Conservation (phyloP, 2,888 invertebrate species). For the Pediacus dermestoides region DNA sequence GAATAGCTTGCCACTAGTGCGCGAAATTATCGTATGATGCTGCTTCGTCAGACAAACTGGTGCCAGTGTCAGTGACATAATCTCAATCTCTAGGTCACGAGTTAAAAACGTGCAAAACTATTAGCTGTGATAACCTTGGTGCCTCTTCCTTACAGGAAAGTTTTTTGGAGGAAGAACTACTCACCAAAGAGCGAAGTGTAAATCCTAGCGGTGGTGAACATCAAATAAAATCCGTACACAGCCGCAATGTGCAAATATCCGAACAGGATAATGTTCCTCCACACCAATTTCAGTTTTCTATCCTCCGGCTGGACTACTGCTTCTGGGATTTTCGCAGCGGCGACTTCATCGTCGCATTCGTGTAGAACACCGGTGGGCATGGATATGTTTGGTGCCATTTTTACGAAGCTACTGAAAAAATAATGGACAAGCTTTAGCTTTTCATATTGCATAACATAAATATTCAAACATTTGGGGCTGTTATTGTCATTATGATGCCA, state of each 20-base stretch:
- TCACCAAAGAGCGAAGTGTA: conserved; percentile 70
- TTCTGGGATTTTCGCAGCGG: conserved; percentile 26
- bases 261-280: conserved; percentile 81
- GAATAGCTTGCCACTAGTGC: no score
- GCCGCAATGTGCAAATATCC: conserved; percentile 71
- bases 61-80: no score
- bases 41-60: no score
- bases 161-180: conserved; percentile 41
- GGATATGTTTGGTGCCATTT: conserved; percentile 45
- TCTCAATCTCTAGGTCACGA: no score
- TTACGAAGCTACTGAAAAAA: conserved; percentile 14
- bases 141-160: no score
- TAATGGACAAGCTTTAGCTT: no score
- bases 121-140: no score
- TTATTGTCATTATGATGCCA: no score
- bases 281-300: conserved; percentile 63
- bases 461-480: no score
- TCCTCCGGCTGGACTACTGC: conserved; percentile 49
- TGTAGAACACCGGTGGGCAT: conserved; percentile 59
- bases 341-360: conserved; percentile 62
- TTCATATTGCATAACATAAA: no score
- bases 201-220: conserved; percentile 71
- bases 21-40: no score
- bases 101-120: no score
- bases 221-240: conserved; percentile 70